Conservation (phyloP, 2,888 invertebrate species). For the Geotrupes spiniger region DNA sequence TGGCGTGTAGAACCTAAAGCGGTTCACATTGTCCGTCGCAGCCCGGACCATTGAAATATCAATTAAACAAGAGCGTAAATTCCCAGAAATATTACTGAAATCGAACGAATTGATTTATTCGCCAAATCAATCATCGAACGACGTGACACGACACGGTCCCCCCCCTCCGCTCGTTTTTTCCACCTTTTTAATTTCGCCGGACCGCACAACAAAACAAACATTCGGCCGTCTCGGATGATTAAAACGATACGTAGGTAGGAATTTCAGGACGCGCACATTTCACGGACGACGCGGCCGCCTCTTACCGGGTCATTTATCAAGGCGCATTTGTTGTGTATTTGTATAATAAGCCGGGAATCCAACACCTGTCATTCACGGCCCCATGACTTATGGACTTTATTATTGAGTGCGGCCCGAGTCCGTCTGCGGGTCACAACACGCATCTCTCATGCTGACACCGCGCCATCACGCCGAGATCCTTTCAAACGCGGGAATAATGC, state of each 20-base stretch:
- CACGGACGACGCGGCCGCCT: conserved; percentile 5
- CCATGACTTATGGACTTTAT: conserved; percentile 32
- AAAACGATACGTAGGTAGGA: conserved; percentile 1
- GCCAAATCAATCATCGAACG: no score
- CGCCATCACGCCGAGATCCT: not conserved
- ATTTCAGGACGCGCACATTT: conserved; percentile 4
- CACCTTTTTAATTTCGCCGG: not conserved
- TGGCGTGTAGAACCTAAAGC: no score
- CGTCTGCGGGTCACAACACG: conserved; percentile 25
- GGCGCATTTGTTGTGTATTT: conserved; percentile 27
- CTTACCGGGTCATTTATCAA: conserved; percentile 27
- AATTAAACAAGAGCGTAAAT: no score
- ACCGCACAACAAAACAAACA: not conserved
- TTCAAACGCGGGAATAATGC: conserved; percentile 5
- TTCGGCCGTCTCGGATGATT: not conserved
- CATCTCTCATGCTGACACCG: conserved; percentile 29
- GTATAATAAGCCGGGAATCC: conserved; percentile 27
- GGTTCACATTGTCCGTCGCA: no score
- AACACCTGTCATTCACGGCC: conserved; percentile 29
- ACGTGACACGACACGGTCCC: no score
- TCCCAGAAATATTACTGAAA: no score
- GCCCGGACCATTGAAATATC: no score
- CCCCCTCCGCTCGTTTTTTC: not conserved
- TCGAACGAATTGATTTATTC: no score
- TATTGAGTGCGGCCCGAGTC: conserved; percentile 25